Percentiles rank a stretch among this genome's conserved stretches.
Conservation (phyloP, 2,888 invertebrate species). For the Eristalis tenax region DNA sequence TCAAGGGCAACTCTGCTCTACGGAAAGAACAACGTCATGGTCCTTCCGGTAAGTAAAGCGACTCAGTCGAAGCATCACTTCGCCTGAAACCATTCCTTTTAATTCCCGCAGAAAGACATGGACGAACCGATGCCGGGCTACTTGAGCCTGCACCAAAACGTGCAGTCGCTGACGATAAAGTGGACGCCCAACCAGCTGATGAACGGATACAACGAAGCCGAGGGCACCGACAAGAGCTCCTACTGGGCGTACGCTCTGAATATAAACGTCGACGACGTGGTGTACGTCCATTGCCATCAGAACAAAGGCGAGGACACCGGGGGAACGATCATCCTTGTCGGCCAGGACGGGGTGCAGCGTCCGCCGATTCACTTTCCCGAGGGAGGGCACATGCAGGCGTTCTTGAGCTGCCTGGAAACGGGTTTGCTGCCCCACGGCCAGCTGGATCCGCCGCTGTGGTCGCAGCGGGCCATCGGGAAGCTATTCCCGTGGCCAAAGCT, state of each 20-base stretch:
- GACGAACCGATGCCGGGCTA: constrained; percentile 94
- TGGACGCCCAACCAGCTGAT: constrained; percentile 99
- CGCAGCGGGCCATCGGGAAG: constrained; percentile 89
- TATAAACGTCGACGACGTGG: constrained; percentile 94
- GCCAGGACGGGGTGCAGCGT: constrained; percentile 96
- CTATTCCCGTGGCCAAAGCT: constrained; percentile 84
- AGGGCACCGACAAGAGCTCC: constrained; percentile 87
- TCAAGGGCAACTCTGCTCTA: constrained; percentile 94
- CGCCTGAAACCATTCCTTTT: not conserved
- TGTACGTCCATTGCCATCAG: constrained; percentile 98
- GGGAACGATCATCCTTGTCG: constrained; percentile 94
- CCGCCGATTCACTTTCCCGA: constrained; percentile 96
- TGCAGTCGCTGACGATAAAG: constrained; percentile 91
- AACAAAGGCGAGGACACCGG: constrained; percentile 88
- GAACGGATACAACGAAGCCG: constrained; percentile 91
- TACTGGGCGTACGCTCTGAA: constrained; percentile 97
- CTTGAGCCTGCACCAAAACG: constrained; percentile 94
- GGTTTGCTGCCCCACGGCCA: constrained; percentile 92
- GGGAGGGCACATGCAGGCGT: constrained; percentile 94
- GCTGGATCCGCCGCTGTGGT: constrained; percentile 96
- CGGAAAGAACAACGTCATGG: constrained; percentile 95
- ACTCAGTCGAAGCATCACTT: not conserved
- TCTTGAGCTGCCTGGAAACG: constrained; percentile 95
- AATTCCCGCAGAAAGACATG: constrained; percentile 85
- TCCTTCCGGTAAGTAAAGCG: constrained; percentile 87